Percentiles rank a stretch among this genome's conserved stretches.
These are phyloP conservation scores for Limnephilus lunatus DNA, from an alignment of 2,888 invertebrate genomes.

Conservation along the genomic window DNA sequence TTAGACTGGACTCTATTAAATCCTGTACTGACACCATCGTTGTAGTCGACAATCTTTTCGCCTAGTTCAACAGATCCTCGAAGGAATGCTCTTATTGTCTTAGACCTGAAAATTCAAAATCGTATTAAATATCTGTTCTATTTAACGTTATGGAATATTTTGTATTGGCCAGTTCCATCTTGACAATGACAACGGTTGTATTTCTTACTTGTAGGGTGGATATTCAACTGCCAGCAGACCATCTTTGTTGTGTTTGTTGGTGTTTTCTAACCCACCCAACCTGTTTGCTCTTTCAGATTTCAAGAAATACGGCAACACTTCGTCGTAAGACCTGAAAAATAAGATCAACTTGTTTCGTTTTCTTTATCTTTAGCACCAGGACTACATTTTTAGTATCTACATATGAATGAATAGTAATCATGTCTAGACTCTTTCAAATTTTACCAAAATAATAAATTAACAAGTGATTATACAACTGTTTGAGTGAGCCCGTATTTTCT, in stretches of 20 bases:
- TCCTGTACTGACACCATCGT: slow-evolving; percentile 80
- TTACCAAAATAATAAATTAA: neutral
- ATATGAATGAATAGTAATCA: neutral
- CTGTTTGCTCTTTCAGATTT: slow-evolving; percentile 78
- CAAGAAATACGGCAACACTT: slow-evolving; percentile 79
- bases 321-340: slow-evolving; percentile 77
- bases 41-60: slow-evolving; percentile 83
- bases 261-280: slow-evolving; percentile 74
- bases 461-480: neutral
- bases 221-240: slow-evolving; percentile 82
- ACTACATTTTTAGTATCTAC: neutral
- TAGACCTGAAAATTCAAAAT: slow-evolving; percentile 64
- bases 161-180: neutral
- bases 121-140: neutral
- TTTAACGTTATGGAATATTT: neutral
- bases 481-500: too few relatives aligned
- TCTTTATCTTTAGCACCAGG: neutral
- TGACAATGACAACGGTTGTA: neutral
- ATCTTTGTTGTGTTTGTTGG: slow-evolving; percentile 78
- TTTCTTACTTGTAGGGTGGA: slow-evolving; percentile 74
- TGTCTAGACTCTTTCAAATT: neutral
- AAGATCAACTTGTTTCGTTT: neutral
- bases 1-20: slow-evolving; percentile 83
- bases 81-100: slow-evolving; percentile 74
- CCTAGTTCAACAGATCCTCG: slow-evolving; percentile 82